Conservation (phyloP, 2,888 invertebrate genomes). For the Laspeyria flexula region DNA sequence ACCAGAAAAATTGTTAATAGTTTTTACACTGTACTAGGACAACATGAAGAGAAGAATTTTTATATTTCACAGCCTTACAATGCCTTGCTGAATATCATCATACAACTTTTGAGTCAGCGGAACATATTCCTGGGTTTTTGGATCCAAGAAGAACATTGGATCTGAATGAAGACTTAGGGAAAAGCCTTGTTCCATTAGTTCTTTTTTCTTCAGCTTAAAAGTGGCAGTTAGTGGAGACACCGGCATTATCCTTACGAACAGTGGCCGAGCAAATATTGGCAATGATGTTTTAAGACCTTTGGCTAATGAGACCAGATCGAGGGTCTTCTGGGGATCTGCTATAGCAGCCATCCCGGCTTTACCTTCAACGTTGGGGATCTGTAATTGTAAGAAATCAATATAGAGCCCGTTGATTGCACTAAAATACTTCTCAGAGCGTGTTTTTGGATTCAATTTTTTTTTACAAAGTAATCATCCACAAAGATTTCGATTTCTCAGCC, state of each 20-base stretch:
- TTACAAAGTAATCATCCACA: too few species aligned
- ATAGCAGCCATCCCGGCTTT: slow-evolving; percentile 98
- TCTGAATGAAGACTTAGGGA: slow-evolving; percentile 88
- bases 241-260: slow-evolving; percentile 93
- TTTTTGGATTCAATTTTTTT: too few species aligned
- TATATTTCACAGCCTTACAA: slow-evolving; percentile 78
- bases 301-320: slow-evolving; percentile 85
- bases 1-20: too few species aligned
- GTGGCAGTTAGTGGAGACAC: slow-evolving; percentile 94
- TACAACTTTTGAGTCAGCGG: slow-evolving; percentile 77
- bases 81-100: slow-evolving; percentile 78
- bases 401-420: too few species aligned
- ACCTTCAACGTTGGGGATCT: slow-evolving; percentile 93
- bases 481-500: too few species aligned
- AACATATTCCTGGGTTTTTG: slow-evolving; percentile 75
- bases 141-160: slow-evolving; percentile 88
- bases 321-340: slow-evolving; percentile 88
- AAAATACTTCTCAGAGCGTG: too few species aligned
- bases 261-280: slow-evolving; percentile 93
- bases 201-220: slow-evolving; percentile 96
- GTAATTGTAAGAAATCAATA: slow-evolving; percentile 18
- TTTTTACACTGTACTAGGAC: not conserved
- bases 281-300: slow-evolving; percentile 84
- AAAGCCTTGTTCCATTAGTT: slow-evolving; percentile 93
- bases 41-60: not conserved